Evolutionary conservation across 2,888 invertebrate species (phyloP).

Genomic region (Dioctria linearis): DNA sequence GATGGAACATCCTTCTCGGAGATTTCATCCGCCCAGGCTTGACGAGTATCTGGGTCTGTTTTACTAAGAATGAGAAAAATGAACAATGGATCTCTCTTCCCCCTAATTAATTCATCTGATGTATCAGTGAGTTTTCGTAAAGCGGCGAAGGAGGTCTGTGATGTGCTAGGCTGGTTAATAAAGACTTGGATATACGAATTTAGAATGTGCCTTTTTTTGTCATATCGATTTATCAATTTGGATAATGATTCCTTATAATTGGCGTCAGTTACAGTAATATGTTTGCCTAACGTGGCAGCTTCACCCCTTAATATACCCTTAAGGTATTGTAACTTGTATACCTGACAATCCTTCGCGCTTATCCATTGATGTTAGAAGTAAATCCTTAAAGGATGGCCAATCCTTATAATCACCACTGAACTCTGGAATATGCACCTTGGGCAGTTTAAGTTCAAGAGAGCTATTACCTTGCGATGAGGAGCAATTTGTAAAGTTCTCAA

Average conservation of each 20-base stretch:
- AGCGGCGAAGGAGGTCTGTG: not conserved
- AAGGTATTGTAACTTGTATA: slow-evolving; percentile 24
- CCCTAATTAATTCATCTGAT: slow-evolving; percentile 17
- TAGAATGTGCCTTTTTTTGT: slow-evolving; percentile 7
- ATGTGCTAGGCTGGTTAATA: not conserved
- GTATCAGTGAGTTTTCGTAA: slow-evolving; percentile 10
- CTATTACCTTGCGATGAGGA: not conserved
- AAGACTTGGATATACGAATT: not conserved
- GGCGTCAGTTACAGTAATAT: not conserved
- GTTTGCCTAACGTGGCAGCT: not conserved
- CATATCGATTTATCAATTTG: not conserved
- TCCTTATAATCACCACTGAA: slow-evolving; percentile 24
- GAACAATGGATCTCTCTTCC: not conserved
- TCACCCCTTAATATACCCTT: not conserved
- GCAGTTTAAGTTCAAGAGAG: not conserved
- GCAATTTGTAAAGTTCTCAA: not conserved
- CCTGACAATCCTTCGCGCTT: not conserved
- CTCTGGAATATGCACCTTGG: not conserved
- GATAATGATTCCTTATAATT: not conserved
- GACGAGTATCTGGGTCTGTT: not conserved
- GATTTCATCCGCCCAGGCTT: not conserved
- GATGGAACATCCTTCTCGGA: not conserved
- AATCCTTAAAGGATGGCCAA: slow-evolving; percentile 13
- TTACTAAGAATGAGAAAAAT: not conserved
- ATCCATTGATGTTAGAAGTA: not conserved